A percentile compares a stretch with the other conserved stretches of the same genome.
Conservation (phyloP, 2,888 invertebrate genomes). For the Sturmia bella region DNA sequence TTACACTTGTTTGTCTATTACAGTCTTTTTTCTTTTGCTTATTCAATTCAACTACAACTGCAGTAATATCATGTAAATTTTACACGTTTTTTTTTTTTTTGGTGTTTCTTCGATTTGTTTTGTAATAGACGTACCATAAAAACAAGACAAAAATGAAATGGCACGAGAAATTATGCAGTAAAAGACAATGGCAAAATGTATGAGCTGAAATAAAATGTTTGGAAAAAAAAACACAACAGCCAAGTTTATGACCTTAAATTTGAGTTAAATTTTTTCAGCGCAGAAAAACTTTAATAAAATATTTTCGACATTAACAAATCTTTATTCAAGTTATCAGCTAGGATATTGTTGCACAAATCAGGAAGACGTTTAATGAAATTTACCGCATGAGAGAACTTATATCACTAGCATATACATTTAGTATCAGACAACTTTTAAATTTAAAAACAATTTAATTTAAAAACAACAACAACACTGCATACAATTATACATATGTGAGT, state of each 20-base stretch:
- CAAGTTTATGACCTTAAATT: slow-evolving; percentile 37
- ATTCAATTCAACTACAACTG: slow-evolving; percentile 50
- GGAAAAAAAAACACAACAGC: not conserved
- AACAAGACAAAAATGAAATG: slow-evolving; percentile 5
- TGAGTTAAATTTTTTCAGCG: too few species aligned
- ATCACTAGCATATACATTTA: too few species aligned
- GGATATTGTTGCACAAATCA: too few species aligned
- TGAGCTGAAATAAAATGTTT: slow-evolving; percentile 2
- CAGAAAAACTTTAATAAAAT: too few species aligned
- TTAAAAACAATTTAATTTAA: too few species aligned
- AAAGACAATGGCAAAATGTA: slow-evolving; percentile 48
- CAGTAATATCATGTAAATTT: slow-evolving; percentile 70
- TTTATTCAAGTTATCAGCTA: too few species aligned
- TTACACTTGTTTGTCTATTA: slow-evolving; percentile 36
- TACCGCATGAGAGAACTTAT: too few species aligned
- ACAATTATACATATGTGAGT: too few species aligned
- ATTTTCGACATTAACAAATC: too few species aligned
- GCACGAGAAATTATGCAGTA: slow-evolving; percentile 63
- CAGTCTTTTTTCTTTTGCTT: slow-evolving; percentile 23
- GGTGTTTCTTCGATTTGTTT: slow-evolving; percentile 18
- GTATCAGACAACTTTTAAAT: too few species aligned
- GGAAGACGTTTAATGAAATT: too few species aligned
- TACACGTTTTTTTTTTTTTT: not conserved
- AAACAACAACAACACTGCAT: too few species aligned
- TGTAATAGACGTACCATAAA: not conserved